Evolutionary conservation across 2,113 vertebrate species (phyloP).

Genomic region (Cyrtonyx montezumae): DNA sequence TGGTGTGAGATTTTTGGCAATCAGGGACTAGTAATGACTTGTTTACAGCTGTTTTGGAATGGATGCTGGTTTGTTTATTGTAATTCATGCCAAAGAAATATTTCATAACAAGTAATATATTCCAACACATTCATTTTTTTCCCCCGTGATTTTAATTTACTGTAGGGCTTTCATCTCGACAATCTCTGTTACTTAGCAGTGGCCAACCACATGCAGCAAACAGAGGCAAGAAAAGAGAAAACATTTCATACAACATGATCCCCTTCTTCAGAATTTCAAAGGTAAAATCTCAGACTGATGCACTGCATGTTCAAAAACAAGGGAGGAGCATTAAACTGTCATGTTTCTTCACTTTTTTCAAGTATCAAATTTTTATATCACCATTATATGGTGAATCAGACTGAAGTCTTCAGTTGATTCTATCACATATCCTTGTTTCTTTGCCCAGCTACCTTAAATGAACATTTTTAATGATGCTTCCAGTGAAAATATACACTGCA

Average conservation of each 20-base stretch:
- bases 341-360: not conserved
- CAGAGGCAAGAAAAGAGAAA: not conserved
- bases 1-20: constrained; percentile 42
- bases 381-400: not conserved
- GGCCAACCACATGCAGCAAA: not conserved
- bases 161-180: not conserved
- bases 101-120: constrained; percentile 40
- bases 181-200: not conserved
- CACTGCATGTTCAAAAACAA: not conserved
- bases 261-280: not conserved
- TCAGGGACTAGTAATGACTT: constrained; percentile 23
- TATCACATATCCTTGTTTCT: not conserved
- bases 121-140: not conserved
- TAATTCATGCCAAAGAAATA: constrained; percentile 18
- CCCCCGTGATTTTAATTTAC: not conserved
- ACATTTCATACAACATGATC: not conserved
- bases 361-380: not conserved
- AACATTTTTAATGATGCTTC: not conserved
- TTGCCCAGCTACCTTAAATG: not conserved
- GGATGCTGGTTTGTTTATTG: constrained; percentile 44
- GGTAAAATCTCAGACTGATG: not conserved
- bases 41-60: constrained; percentile 55
- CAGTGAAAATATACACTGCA: not conserved
- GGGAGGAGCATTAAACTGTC: not conserved
- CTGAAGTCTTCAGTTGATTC: not conserved